Base-by-base conservation (phyloP, 1,140 invertebrate species). In the Acyrthosiphon pisum region DNA sequence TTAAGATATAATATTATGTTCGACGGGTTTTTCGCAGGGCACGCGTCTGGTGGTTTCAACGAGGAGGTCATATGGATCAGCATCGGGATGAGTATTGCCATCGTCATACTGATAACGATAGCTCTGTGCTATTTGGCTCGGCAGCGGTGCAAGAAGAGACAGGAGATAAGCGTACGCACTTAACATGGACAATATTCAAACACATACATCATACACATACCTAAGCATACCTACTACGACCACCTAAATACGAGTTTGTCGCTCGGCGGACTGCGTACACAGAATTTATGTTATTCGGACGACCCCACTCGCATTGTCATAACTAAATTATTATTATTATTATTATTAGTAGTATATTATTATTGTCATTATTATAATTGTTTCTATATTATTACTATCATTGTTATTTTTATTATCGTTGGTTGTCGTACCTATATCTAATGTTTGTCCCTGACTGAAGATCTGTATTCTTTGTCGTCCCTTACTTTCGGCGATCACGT, bases 21-120 rank as follows among this genome's bases (percentile, higher is more conserved):
- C n/a, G 60, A 76, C 60, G n/a, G n/a, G 30, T n/a, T n/a, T 48
- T 53, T 94, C 89, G 8, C 93, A 94, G 94, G 94, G 9, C 94
- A 97, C 94, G 97, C 97, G 37, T 97, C 97, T 94, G 97, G 97
- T 94, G 97, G 97, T 46, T 97, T 98, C 94, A 98, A 98, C 95
- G 97, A 98, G 95, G 97, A 97, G 95, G 98, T 98, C 94, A 98
- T 98, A 94, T 98, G 97, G 97, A 97, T 97, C 94, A 97, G 97
- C 95, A 97, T 98, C 94, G 97, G 97, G 41, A 98, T 98, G 97
- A 97, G 97, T 9, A 97, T 97, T 89, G 97, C 97, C n/a, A 98
- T 98, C 93, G 97, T 96, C 0, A 96, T 98, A 0, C 96, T 98
- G 7, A 98, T 98, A 94, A 97, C 97, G 2, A 97, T 98, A 94